A percentile compares a stretch with the other conserved stretches of the same genome.
Conservation (phyloP, 1,140 invertebrate species). For the Drosophila guanche region DNA sequence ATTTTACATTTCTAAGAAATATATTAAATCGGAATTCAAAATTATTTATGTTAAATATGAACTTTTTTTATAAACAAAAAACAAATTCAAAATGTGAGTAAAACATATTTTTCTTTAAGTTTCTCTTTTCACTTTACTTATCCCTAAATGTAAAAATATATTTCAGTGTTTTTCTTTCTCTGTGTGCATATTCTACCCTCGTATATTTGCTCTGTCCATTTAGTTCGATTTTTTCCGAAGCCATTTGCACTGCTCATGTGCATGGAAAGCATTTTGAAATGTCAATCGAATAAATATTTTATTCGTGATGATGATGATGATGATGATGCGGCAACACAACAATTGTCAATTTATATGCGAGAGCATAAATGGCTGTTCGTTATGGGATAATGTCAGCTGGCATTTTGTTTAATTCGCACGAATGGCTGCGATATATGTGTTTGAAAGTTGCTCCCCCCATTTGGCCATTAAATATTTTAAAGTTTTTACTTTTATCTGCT, state of each 20-base stretch:
- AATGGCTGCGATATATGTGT: constrained; percentile 46
- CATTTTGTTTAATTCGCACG: constrained; percentile 52
- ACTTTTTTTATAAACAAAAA: too few species aligned
- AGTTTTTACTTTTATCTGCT: constrained; percentile 34
- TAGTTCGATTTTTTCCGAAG: neutral
- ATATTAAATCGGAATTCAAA: too few species aligned
- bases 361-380: constrained; percentile 28
- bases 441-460: constrained; percentile 15
- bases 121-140: too few species aligned
- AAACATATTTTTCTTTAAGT: too few species aligned
- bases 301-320: constrained; percentile 36
- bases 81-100: too few species aligned
- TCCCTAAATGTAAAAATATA: too few species aligned
- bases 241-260: constrained; percentile 34
- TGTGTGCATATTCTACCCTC: too few species aligned
- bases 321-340: constrained; percentile 2
- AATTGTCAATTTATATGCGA: constrained; percentile 40
- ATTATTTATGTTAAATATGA: too few species aligned
- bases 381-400: constrained; percentile 46
- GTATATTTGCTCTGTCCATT: too few species aligned
- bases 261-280: constrained; percentile 68
- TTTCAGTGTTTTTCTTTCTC: too few species aligned
- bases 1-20: too few species aligned
- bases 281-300: constrained; percentile 57
- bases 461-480: constrained; percentile 5